phyloP scores from a whole-genome alignment of 2,888 invertebrate species.

The Tetranychus truncatus region DNA sequence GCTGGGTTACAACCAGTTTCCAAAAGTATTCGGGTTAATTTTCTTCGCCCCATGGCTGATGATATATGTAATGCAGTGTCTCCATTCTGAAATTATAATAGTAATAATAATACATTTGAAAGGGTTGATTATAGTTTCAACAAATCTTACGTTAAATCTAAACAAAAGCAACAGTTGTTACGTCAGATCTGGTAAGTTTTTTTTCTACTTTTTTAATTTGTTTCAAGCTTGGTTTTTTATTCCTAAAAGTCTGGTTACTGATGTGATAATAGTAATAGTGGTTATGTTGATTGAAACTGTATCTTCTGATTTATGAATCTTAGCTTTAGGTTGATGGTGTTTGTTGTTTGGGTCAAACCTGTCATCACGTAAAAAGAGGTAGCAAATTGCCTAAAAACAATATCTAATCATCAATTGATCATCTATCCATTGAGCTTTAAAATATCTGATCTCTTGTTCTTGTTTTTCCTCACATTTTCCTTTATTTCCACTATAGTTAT shows the following conservation, averaged over 20 bases:
- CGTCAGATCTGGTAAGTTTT: no score
- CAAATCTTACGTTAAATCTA: no score
- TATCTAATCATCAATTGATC: not conserved
- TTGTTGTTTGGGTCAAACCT: not conserved
- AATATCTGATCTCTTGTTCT: no score
- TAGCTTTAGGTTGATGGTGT: not conserved
- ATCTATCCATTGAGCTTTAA: not conserved
- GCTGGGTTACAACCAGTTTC: slow-evolving; percentile 59
- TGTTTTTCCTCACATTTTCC: no score
- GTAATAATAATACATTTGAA: not conserved
- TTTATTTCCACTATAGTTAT: not conserved
- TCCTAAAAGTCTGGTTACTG: no score
- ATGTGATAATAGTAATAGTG: no score
- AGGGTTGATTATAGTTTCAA: not conserved
- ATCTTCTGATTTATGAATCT: no score
- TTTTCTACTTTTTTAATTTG: no score
- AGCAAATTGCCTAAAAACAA: not conserved
- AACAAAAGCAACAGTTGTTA: no score
- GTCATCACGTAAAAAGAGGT: not conserved
- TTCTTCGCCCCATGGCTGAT: slow-evolving; percentile 76
- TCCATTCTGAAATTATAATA: slow-evolving; percentile 45
- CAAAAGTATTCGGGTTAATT: slow-evolving; percentile 69
- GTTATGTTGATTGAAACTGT: no score
- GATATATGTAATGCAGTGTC: slow-evolving; percentile 85
- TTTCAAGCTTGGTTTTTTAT: no score